Evolutionary conservation across 2,113 vertebrate genomes (phyloP), one percentile per base, ranked within the genome.

Genomic region (Atlantisia rogersi): DNA sequence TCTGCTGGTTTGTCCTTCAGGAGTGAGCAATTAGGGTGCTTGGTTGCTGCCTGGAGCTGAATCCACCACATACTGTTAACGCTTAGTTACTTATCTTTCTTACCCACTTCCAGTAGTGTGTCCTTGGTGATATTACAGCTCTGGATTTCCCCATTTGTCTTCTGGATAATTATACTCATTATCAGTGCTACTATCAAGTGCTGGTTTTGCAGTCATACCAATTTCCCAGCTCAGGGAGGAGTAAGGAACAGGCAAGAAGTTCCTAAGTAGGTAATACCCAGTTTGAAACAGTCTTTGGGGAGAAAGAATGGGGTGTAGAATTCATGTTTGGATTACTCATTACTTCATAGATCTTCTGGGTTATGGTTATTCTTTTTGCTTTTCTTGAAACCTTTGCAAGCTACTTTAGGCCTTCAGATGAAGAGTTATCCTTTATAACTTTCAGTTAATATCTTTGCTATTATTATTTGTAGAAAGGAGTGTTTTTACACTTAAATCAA

Each of bases 401-500:
- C 44, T 48, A 82, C n/a, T 63, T 58, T 35, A 91, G 53, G 55
- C 62, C 20, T 50, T 90, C 44, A 80, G 58, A 83, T 93, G 28
- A 90, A 90, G 87, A 71, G 8, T 29, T 95, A 46, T 82, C 53
- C 88, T 95, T 92, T 82, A 58, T 46, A 93, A 77, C 50, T 86
- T 85, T 88, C 58, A 56, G 71, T 96, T 96, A 90, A 65, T 84
- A 71, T 73, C 87, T 89, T 91, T 85, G 65, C 22, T 95, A 58
- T 90, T 92, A 85, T 90, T 68, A 90, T 86, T 91, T 90, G 90
- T 96, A 97, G 81, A 93, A 96, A 87, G 24, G 71, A 68, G 83
- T 88, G 93, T 77, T 97, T 95, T 93, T 92, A 93, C 62, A 92
- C 82, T 90, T 90, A 94, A 96, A 97, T 94, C 96, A 94, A 96